A percentile compares a stretch with the other conserved stretches of the same genome.
Evolutionary conservation across 2,888 invertebrate genomes (phyloP).

Genomic region (Rhingia rostrata): DNA sequence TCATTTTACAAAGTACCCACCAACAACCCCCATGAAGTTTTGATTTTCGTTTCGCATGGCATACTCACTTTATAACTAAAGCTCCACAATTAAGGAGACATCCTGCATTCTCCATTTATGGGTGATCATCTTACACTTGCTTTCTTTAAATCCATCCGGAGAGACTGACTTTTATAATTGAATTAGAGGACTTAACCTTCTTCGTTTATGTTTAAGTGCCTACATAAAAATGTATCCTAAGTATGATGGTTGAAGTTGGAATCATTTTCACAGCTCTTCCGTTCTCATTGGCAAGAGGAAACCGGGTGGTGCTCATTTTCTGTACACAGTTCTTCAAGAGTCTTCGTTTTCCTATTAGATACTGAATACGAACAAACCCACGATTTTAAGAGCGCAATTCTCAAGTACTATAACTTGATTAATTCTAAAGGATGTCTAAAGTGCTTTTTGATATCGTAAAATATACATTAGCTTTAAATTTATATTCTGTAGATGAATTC

Average conservation of each 20-base stretch:
- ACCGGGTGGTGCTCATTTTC: neutral
- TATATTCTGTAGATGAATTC: slow-evolving; percentile 42
- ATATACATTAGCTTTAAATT: slow-evolving; percentile 61
- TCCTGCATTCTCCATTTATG: slow-evolving; percentile 1
- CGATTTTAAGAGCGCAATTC: slow-evolving; percentile 54
- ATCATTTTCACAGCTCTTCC: slow-evolving; percentile 22
- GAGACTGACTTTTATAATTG: slow-evolving; percentile 53
- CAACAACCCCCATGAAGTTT: neutral
- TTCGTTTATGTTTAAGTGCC: slow-evolving; percentile 62
- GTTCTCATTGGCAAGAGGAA: neutral
- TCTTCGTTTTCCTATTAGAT: neutral
- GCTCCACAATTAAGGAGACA: slow-evolving; percentile 8
- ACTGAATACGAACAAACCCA: slow-evolving; percentile 34
- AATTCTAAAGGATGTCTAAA: slow-evolving; percentile 62
- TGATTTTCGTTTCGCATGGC: neutral
- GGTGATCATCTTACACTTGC: neutral
- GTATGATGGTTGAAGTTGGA: slow-evolving; percentile 40
- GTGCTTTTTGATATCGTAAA: slow-evolving; percentile 63
- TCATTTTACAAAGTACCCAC: too few relatives aligned
- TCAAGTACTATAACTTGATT: slow-evolving; percentile 65
- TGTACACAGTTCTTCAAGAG: neutral
- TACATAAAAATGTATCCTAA: slow-evolving; percentile 50
- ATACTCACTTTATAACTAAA: neutral
- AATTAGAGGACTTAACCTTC: slow-evolving; percentile 51
- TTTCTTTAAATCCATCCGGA: slow-evolving; percentile 17